These are phyloP conservation scores for Antheraea pernyi DNA, from an alignment of 1,140 invertebrate species.

Conservation along the genomic window DNA sequence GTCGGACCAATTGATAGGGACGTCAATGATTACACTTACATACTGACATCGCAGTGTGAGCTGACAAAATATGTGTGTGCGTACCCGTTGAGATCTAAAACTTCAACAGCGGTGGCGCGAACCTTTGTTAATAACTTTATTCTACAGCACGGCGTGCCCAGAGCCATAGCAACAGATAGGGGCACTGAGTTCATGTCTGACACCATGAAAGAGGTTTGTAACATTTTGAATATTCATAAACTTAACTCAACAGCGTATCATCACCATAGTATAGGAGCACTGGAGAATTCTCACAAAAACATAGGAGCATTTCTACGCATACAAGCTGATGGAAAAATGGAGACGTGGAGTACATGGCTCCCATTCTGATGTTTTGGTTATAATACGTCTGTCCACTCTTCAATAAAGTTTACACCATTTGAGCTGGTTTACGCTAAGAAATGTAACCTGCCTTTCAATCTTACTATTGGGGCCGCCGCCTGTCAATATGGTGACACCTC, in stretches of 20 bases:
- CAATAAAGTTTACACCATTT: too few species aligned
- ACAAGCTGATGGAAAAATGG: constrained; percentile 2
- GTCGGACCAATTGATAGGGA: constrained; percentile 9
- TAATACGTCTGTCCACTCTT: constrained; percentile 25
- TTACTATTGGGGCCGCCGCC: too few species aligned
- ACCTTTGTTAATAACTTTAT: constrained; percentile 26
- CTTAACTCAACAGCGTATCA: constrained; percentile 19
- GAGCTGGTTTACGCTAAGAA: background rate
- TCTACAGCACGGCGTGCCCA: constrained; percentile 19
- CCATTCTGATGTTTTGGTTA: constrained; percentile 28
- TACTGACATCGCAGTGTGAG: constrained; percentile 28
- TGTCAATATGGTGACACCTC: too few species aligned
- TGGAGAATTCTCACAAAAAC: constrained; percentile 17
- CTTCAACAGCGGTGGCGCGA: constrained; percentile 12
- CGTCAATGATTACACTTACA: constrained; percentile 13
- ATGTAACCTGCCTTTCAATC: background rate
- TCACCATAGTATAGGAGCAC: constrained; percentile 1
- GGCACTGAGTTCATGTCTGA: constrained; percentile 17
- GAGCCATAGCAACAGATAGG: constrained; percentile 15
- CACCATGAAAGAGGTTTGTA: background rate
- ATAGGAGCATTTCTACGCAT: constrained; percentile 22
- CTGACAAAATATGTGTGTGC: constrained; percentile 24
- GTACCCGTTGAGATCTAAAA: constrained; percentile 22
- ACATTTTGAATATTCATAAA: constrained; percentile 18
- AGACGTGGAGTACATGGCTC: constrained; percentile 30